These are phyloP conservation scores for Limnephilus marmoratus DNA, from an alignment of 2,888 invertebrate species.

Conservation along the genomic window DNA sequence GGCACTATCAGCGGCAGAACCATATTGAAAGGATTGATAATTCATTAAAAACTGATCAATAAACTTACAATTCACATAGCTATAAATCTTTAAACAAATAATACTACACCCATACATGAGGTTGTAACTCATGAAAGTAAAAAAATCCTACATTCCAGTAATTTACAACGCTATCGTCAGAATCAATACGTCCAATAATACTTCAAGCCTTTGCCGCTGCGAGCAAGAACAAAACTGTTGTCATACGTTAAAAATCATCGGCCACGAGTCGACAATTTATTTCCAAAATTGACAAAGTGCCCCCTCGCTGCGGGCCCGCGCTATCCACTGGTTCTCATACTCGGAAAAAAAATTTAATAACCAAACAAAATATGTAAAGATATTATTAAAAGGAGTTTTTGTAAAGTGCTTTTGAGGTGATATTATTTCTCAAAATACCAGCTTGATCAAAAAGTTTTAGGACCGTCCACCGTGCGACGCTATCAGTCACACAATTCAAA, in stretches of 20 bases:
- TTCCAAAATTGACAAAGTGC: slow-evolving; percentile 39
- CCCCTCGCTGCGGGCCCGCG: neutral
- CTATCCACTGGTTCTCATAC: neutral
- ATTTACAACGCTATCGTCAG: neutral
- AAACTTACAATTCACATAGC: neutral
- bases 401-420: too few species aligned
- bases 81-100: neutral
- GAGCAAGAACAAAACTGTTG: slow-evolving; percentile 26
- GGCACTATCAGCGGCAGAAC: neutral
- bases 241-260: slow-evolving; percentile 42
- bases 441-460: too few species aligned
- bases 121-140: neutral
- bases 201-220: neutral
- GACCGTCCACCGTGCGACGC: too few species aligned
- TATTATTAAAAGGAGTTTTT: too few species aligned
- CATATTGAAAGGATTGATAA: neutral
- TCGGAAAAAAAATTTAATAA: neutral
- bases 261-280: slow-evolving; percentile 40
- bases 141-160: neutral
- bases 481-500: too few species aligned
- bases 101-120: neutral
- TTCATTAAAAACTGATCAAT: neutral
- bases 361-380: neutral
- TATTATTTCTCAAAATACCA: too few species aligned
- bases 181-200: neutral